Evolutionary conservation across 2,888 invertebrate genomes (phyloP).

Genomic region (Labia minor): DNA sequence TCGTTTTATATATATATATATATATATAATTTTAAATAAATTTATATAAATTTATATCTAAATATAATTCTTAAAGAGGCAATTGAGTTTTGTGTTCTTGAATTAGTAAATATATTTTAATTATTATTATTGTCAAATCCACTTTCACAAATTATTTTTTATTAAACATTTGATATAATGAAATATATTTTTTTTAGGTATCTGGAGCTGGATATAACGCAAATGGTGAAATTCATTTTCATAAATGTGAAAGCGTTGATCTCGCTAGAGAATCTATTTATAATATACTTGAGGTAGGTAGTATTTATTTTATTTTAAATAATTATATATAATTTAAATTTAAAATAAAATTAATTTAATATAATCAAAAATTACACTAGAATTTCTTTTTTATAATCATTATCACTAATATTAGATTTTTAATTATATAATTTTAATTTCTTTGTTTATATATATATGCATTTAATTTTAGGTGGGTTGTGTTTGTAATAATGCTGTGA

Average conservation of each 20-base stretch:
- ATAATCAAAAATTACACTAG: no score
- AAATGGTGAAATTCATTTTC: conserved; percentile 69
- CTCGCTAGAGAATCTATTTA: conserved; percentile 63
- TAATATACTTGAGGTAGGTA: conserved; percentile 68
- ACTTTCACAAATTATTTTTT: no score
- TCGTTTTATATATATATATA: conserved; percentile 17
- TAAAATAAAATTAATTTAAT: neutral
- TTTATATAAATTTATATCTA: neutral
- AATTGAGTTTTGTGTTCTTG: no score
- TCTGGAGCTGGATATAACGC: conserved; percentile 87
- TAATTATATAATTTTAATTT: conserved; percentile 2
- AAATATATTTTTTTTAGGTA: conserved; percentile 37
- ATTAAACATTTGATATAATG: no score
- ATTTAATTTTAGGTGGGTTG: conserved; percentile 61
- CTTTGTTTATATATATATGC: conserved; percentile 13
- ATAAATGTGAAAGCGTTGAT: conserved; percentile 64
- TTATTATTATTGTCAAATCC: neutral
- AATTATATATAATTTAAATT: neutral
- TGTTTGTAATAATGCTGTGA: conserved; percentile 90
- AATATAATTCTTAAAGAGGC: no score
- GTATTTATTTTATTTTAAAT: neutral
- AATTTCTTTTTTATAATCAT: no score
- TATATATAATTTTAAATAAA: neutral
- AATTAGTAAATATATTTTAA: neutral
- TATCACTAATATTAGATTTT: no score